Conservation (phyloP, 2,797 vertebrate species). For the Novumbra hubbsi region DNA sequence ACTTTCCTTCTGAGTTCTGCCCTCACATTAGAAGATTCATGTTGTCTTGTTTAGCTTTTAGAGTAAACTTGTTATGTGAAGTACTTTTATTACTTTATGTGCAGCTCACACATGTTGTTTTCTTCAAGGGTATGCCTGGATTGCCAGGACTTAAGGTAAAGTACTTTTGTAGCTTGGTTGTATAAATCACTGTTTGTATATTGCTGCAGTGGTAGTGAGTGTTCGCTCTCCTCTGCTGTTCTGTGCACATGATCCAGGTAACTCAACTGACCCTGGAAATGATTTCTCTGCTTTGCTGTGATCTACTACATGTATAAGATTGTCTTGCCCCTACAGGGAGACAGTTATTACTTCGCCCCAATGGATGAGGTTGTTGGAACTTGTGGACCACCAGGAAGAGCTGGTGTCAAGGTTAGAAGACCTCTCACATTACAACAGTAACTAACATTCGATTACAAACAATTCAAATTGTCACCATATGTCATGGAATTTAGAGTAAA, state of each 20-base stretch:
- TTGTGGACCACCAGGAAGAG: conserved; percentile 48
- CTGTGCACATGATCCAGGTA: not conserved
- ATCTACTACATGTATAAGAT: not conserved
- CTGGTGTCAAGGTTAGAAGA: conserved; percentile 51
- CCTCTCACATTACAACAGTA: not conserved
- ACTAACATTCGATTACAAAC: not conserved
- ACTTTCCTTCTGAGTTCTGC: not conserved
- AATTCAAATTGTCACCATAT: not conserved
- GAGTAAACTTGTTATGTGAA: not conserved
- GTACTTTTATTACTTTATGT: not conserved
- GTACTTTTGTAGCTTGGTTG: not conserved
- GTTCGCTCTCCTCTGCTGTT: not conserved
- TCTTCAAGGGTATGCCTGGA: conserved; percentile 29
- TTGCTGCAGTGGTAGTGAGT: not conserved
- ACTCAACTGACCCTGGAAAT: not conserved
- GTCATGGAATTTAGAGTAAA: not conserved
- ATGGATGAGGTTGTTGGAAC: conserved; percentile 38
- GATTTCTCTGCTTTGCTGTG: not conserved
- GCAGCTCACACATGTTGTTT: not conserved
- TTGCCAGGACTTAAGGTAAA: conserved; percentile 24
- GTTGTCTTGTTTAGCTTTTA: not conserved
- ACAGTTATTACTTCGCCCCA: not conserved
- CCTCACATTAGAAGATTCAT: not conserved
- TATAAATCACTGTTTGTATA: not conserved
- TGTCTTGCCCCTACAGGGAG: conserved; percentile 50